Base-by-base conservation (phyloP, 1,140 invertebrate species). In the Aphis gossypii region DNA sequence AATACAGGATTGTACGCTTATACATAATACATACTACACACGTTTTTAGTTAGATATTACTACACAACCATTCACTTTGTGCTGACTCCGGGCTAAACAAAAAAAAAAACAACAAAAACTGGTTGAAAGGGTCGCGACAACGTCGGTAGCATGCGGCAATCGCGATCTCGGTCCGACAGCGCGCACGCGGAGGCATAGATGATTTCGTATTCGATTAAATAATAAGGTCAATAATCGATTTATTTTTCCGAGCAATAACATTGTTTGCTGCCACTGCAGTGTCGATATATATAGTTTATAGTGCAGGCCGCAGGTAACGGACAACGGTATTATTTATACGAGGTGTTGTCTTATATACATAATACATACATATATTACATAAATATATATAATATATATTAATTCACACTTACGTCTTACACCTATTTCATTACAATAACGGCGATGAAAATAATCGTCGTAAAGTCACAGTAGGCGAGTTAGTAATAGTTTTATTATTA, bases 121-220 rank as follows among this genome's bases (percentile, higher is more conserved):
- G n/a, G 87, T 21, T 21, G 46, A 89, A 88, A 89, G 48, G 87
- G 87, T 54, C 88, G 88, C n/a, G 86, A 18, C 9, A 0, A 3
- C 44, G 7, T 5, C 41, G 14, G 23, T 18, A 84, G 60, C 30
- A 21, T n/a, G n/a, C 60, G 14, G 60, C 30, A 76, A 44, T 41
- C 83, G 83, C 11, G 84, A 48, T 86, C 44, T 46, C 44, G 83
- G 46, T 46, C 44, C 84, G 84, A 86, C 84, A 3, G 14, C 14
- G 41, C 9, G 48, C 30, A 38, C n/a, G 87, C 46, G 20, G 87
- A 54, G 87, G 46, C 48, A n/a, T 54, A 46, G 9, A 46, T 89
- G 20, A 89, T 89, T 89, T 89, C 88, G 88, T 60, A 90, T 90
- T 90, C 88, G 51, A 41, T 54, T 54, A n/a, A 89, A 89, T 90